A percentile compares a stretch with the other conserved stretches of the same genome.
phyloP scores from a whole-genome alignment of 2,888 invertebrate species.

The Physocephala rufipes region DNA sequence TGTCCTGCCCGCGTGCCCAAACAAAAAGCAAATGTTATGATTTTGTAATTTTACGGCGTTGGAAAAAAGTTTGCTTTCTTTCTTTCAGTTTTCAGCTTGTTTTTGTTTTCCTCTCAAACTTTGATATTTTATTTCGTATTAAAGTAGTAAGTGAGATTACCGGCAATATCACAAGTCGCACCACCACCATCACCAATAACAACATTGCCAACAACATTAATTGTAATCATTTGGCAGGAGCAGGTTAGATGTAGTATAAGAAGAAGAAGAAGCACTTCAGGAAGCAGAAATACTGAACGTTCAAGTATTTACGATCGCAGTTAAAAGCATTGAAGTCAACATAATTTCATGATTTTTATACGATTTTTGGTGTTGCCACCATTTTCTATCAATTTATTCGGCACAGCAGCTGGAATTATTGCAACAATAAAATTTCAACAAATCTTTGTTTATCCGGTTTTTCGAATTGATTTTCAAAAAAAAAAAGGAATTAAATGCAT shows the following conservation, averaged over 20 bases:
- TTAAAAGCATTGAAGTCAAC: background rate
- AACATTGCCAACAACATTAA: background rate
- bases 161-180: background rate
- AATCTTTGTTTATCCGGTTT: too few relatives aligned
- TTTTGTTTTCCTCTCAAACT: background rate
- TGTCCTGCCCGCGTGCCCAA: too few relatives aligned
- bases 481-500: too few relatives aligned
- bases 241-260: too few relatives aligned
- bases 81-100: background rate
- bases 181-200: background rate
- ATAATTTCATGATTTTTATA: background rate
- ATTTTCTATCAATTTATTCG: background rate
- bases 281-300: background rate
- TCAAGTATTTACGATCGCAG: too few relatives aligned
- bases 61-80: background rate
- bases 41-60: background rate
- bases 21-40: background rate
- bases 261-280: background rate
- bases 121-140: background rate
- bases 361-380: background rate
- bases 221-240: too few relatives aligned
- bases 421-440: too few relatives aligned
- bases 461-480: too few relatives aligned
- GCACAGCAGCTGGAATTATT: background rate
- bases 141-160: slow-evolving; percentile 2